Evolutionary conservation across 2,888 invertebrate species (phyloP), one percentile per base, ranked within the genome.

Genomic region (Melangyna quadrimaculata): DNA sequence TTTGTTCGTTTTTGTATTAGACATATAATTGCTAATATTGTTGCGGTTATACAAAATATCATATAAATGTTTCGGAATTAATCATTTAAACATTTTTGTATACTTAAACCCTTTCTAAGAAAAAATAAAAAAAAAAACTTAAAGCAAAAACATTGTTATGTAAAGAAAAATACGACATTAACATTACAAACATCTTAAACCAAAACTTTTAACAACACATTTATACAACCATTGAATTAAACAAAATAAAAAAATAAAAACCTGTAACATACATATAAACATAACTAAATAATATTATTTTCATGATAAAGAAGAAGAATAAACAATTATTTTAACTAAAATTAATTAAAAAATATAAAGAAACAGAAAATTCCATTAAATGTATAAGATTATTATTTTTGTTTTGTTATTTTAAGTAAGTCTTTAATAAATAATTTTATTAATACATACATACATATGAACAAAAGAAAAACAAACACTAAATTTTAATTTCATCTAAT

Each of bases 261-360:
- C 27, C 5, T 73, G 63, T 82, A 57, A 73, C 69, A 67, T 37
- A 51, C 22, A 74, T n/a, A n/a, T n/a, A 82, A 61, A 35, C 55
- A 73, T 69, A 79, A 71, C 7, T 27, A 7, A 51, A 24, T 51
- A 51, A 45, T 77, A 63, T 61, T 69, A 80, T 87, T 87, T 87
- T 87, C 82, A 87, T 88, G 87, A 88, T 87, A 87, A 86, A 88
- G 87, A 78, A 73, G 81, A 71, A 22, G 74, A 74, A 69, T n/a
- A 51, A 17, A 77, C 53, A 72, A 87, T 22, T 14, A 59, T 37
- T 22, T 70, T 53, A 78, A 74, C 57, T 51, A 55, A 27, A 73
- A 72, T 75, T 69, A n/a, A n/a, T n/a, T 35, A 81, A 72, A 48
- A 22, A 53, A 67, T 48, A 78, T 73, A 70, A 87, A 84, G 55